Percentiles rank a stretch among this genome's conserved stretches.
phyloP scores from a whole-genome alignment of 2,797 vertebrate genomes.

The Valencia hispanica region DNA sequence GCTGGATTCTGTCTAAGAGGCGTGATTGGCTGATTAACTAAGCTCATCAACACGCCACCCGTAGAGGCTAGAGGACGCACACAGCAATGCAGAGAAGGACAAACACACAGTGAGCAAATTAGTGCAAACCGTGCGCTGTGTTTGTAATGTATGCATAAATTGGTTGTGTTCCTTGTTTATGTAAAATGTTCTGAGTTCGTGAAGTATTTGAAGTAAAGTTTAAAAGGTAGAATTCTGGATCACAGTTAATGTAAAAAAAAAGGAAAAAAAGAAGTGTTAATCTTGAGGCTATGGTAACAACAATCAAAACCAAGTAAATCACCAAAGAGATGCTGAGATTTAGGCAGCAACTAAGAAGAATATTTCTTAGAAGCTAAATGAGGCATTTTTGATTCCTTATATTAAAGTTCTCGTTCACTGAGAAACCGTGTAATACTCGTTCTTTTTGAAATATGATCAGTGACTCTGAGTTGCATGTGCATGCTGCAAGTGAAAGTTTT shows the following conservation, averaged over 20 bases:
- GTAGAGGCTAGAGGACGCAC: slow-evolving; percentile 25
- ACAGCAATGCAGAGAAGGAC: slow-evolving; percentile 5
- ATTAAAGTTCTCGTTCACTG: no score
- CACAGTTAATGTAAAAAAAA: background rate
- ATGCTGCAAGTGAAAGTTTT: no score
- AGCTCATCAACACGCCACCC: slow-evolving; percentile 71
- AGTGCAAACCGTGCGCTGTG: slow-evolving; percentile 9
- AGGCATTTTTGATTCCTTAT: no score
- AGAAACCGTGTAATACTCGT: no score
- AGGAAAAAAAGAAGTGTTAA: background rate
- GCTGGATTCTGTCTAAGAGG: slow-evolving; percentile 71
- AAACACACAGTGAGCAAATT: slow-evolving; percentile 25
- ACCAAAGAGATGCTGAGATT: background rate
- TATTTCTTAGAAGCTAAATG: no score
- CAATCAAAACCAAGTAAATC: background rate
- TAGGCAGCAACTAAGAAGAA: background rate
- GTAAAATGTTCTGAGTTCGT: slow-evolving; percentile 15
- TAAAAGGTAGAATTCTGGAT: slow-evolving; percentile 6
- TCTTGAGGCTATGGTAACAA: background rate
- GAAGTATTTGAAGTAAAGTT: slow-evolving; percentile 28
- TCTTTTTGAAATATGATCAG: no score
- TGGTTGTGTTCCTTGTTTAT: slow-evolving; percentile 41
- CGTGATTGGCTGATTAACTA: slow-evolving; percentile 75
- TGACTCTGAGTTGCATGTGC: no score
- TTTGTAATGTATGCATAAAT: slow-evolving; percentile 41